Base-by-base conservation (phyloP, 2,797 vertebrate species). In the Serranus cabrilla region DNA sequence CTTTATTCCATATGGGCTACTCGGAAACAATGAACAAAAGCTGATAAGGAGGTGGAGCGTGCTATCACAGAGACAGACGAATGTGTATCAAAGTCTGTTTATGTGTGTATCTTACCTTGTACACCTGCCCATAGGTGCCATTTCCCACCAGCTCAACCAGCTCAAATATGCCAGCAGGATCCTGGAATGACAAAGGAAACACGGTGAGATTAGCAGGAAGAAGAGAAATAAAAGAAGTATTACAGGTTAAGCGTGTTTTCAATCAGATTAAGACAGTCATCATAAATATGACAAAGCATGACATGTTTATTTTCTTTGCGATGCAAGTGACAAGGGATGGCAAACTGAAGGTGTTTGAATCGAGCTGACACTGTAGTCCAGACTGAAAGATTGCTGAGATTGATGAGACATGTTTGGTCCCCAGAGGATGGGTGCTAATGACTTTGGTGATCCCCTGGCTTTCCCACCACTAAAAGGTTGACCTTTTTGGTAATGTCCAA, bases 91-190 rank as follows among this genome's bases (percentile, higher is more conserved):
- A 21, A 52, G 45, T 51, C 10, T 21, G 31, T 72, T 39, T 47
- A 18, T 39, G 4, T n/a, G 65, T 56, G 34, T 10, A 11, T 42
- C 92, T 95, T 95, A 98, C 97, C 96, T 98, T 98, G 89, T 97
- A 98, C 54, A 98, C 97, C 82, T 98, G 97, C 27, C 97, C 97
- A 0, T 98, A 98, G 8, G 97, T 98, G 74, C 97, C 97, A 92
- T 97, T 98, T 88, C 97, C 97, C 89, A 98, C 97, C 80, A 98
- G 95, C 90, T 98, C 97, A 57, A 98, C 97, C 87, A 98, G 78
- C 91, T 98, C 97, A 93, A 98, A 98, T 92, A 98, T 98, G 71
- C 97, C 97, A 45, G 96, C 96, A 43, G 97, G 97, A 89, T 98
- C 97, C 97, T 98, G 89, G 74, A 83, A 90, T 67, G 51, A 80